phyloP scores from a whole-genome alignment of 1,140 invertebrate genomes.

The Gryllus bimaculatus region DNA sequence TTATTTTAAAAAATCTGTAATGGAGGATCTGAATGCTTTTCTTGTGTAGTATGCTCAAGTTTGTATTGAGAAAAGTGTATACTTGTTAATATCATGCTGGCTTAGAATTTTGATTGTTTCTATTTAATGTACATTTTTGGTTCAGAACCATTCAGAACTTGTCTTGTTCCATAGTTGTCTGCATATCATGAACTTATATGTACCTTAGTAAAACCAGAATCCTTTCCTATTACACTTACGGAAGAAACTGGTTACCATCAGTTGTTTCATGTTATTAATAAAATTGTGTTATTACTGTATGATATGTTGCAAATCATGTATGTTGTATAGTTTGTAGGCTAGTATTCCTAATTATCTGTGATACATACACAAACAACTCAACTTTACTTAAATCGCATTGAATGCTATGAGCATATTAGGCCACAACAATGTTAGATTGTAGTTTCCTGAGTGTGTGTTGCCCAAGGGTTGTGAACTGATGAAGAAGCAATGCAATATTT shows the following conservation, averaged over 20 bases:
- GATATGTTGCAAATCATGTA: not conserved
- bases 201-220: not conserved
- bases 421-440: not conserved
- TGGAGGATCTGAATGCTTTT: too few relatives aligned
- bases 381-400: not conserved
- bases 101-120: too few relatives aligned
- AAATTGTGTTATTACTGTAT: not conserved
- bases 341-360: slow-evolving; percentile 1
- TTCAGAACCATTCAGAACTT: too few relatives aligned
- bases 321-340: not conserved
- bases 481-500: not conserved
- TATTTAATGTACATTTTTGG: too few relatives aligned
- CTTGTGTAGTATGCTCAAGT: too few relatives aligned
- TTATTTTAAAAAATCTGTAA: too few relatives aligned
- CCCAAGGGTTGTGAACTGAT: not conserved
- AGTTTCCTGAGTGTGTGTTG: not conserved
- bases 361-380: not conserved
- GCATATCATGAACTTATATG: too few relatives aligned
- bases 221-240: not conserved
- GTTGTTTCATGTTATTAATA: not conserved
- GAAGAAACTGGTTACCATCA: not conserved
- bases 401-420: not conserved
- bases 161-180: too few relatives aligned
- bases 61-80: too few relatives aligned
- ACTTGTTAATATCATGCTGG: too few relatives aligned